A percentile compares a stretch with the other conserved stretches of the same genome.
These are phyloP conservation scores for Malacoraja senta DNA, from an alignment of 2,797 vertebrate genomes.

Conservation along the genomic window DNA sequence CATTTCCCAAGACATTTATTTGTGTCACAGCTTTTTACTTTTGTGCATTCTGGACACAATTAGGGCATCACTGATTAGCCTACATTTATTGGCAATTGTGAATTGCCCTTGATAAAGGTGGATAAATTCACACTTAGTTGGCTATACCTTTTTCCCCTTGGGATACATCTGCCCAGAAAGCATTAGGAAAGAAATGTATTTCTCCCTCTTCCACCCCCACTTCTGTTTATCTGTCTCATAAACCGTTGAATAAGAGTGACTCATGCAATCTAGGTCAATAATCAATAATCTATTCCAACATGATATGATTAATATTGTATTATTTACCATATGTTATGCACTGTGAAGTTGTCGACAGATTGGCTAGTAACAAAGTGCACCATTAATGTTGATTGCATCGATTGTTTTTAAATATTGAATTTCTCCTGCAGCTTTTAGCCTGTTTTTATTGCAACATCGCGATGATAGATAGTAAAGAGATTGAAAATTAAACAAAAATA, in stretches of 20 bases:
- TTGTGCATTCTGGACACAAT: too few species aligned
- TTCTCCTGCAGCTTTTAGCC: not conserved
- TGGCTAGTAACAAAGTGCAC: not conserved
- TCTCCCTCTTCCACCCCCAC: not conserved
- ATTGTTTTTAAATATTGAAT: constrained; percentile 1
- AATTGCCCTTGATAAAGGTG: too few species aligned
- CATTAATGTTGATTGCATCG: not conserved
- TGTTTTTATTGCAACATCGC: constrained; percentile 10
- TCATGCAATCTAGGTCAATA: not conserved
- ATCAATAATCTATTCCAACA: not conserved
- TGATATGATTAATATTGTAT: not conserved
- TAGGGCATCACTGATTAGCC: too few species aligned
- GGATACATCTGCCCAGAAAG: not conserved
- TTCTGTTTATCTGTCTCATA: not conserved
- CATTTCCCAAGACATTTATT: not conserved
- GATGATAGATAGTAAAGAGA: constrained; percentile 22
- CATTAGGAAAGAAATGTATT: not conserved
- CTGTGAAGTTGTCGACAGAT: not conserved
- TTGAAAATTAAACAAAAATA: constrained; percentile 10
- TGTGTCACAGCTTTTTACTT: not conserved
- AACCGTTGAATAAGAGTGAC: not conserved
- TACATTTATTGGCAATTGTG: too few species aligned
- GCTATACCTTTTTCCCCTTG: not conserved
- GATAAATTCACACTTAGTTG: too few species aligned
- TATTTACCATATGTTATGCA: not conserved